phyloP scores from a whole-genome alignment of 2,797 vertebrate species.

The Scolopax bukidnonensis region DNA sequence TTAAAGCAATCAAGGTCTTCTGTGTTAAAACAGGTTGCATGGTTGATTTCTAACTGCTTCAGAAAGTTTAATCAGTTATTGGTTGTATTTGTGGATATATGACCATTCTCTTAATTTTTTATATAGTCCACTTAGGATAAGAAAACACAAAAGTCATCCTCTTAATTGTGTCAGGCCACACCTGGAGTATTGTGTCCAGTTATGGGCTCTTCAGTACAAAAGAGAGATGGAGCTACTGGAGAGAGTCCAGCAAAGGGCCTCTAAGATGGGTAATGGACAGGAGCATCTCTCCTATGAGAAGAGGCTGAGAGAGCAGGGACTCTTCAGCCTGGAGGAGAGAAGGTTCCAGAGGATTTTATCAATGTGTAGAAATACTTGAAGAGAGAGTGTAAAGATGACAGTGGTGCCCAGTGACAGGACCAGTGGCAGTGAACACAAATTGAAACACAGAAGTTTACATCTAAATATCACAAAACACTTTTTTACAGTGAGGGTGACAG shows the following conservation, averaged over 20 bases:
- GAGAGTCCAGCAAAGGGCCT: not conserved
- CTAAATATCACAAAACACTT: not conserved
- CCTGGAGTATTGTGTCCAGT: not conserved
- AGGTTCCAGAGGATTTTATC: fast-evolving
- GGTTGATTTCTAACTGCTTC: constrained; percentile 2
- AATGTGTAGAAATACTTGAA: not conserved
- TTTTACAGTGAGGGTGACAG: not conserved
- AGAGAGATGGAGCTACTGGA: not conserved
- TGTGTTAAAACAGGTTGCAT: not conserved
- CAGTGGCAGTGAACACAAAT: not conserved
- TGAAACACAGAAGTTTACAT: not conserved
- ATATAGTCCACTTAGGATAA: not conserved
- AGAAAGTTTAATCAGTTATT: constrained; percentile 2
- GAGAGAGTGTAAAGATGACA: not conserved
- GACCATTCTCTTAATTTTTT: constrained; percentile 31
- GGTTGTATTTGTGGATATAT: not conserved
- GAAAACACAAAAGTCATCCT: not conserved
- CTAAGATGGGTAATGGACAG: not conserved
- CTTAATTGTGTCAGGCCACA: not conserved
- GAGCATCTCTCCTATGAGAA: not conserved
- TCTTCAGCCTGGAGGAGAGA: not conserved
- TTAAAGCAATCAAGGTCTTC: constrained; percentile 41
- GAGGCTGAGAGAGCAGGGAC: not conserved
- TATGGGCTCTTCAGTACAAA: not conserved
- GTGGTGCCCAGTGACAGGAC: not conserved